Evolutionary conservation across 2,888 invertebrate genomes (phyloP).

Genomic region (Julus scandinavius): DNA sequence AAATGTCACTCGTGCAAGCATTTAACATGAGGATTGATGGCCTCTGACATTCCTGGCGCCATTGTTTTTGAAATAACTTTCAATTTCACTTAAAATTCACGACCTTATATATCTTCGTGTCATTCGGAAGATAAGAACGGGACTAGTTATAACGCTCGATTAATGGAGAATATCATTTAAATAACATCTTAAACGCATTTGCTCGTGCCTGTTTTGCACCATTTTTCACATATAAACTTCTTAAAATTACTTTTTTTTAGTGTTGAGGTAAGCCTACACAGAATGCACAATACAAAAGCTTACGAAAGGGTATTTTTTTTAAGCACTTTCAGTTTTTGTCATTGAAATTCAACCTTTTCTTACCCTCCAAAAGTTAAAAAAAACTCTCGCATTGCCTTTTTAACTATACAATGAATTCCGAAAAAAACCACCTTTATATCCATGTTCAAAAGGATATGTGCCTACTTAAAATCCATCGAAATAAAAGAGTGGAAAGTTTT

Average conservation of each 20-base stretch:
- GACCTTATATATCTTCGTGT: no score
- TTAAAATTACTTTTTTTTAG: neutral
- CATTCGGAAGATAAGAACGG: neutral
- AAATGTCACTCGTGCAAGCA: no score
- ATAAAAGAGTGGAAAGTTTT: slow-evolving; percentile 11
- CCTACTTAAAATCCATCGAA: slow-evolving; percentile 13
- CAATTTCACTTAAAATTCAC: no score
- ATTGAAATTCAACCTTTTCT: slow-evolving; percentile 38
- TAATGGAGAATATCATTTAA: slow-evolving; percentile 12
- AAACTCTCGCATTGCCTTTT: neutral
- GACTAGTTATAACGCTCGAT: neutral
- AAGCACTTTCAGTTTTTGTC: neutral
- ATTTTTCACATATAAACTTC: neutral
- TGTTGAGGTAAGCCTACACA: neutral
- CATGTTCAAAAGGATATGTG: neutral
- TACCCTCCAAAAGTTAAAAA: slow-evolving; percentile 16
- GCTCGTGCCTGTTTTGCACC: neutral
- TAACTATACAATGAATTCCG: slow-evolving; percentile 9
- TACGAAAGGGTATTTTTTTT: neutral
- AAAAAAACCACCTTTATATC: neutral
- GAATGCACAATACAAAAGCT: slow-evolving; percentile 4
- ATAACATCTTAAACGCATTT: neutral
- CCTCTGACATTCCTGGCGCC: no score
- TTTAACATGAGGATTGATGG: no score
- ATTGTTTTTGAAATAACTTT: no score